Conservation (phyloP, 2,888 invertebrate genomes). For the Bellardia bayeri region DNA sequence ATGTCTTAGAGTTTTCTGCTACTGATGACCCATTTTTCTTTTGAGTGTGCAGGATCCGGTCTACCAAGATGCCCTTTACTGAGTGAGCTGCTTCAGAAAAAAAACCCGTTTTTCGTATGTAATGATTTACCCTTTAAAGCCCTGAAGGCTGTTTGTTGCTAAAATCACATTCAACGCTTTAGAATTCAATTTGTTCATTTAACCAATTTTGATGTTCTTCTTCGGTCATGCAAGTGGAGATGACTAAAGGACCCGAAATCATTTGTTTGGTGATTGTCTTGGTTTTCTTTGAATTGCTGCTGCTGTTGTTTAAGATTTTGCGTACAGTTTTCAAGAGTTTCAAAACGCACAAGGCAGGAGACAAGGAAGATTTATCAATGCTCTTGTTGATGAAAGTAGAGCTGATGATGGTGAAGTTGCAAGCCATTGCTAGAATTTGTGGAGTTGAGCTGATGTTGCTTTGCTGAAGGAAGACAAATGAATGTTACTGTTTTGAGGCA, state of each 20-base stretch:
- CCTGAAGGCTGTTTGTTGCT: conserved; percentile 8
- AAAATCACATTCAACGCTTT: neutral
- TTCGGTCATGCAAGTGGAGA: conserved; percentile 67
- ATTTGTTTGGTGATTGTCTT: conserved; percentile 31
- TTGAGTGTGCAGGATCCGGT: conserved; percentile 17
- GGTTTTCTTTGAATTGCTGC: conserved; percentile 15
- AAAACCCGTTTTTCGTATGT: neutral
- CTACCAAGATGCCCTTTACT: conserved; percentile 32
- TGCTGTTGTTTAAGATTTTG: conserved; percentile 66
- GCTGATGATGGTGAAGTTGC: conserved; percentile 37
- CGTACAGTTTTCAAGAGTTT: conserved; percentile 72
- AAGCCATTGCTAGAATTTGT: conserved; percentile 40
- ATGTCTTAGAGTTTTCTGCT: neutral
- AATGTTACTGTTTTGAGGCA: conserved; percentile 4
- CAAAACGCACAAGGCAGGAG: conserved; percentile 66
- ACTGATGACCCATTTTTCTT: neutral
- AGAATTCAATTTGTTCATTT: conserved; percentile 72
- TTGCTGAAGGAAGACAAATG: conserved; percentile 30
- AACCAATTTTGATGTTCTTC: conserved; percentile 74
- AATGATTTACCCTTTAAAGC: conserved; percentile 32
- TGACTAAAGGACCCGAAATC: conserved; percentile 42
- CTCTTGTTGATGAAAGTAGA: conserved; percentile 40
- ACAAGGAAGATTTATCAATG: conserved; percentile 63
- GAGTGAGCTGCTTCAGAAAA: neutral
- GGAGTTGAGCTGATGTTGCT: conserved; percentile 45